phyloP scores from a whole-genome alignment of 2,113 vertebrate species.

The Theristicus caerulescens region DNA sequence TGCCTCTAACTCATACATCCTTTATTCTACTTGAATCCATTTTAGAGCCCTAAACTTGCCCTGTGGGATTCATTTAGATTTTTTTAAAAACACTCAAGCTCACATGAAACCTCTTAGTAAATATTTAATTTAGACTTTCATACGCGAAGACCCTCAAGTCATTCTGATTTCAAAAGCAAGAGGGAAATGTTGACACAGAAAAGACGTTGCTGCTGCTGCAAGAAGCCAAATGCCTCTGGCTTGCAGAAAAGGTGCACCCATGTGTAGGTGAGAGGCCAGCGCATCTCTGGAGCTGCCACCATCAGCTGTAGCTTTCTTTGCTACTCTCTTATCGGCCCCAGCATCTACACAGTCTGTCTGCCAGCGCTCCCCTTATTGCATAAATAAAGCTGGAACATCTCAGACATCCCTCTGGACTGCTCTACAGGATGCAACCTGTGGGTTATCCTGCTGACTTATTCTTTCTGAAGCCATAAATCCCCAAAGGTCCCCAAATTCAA shows the following conservation, averaged over 20 bases:
- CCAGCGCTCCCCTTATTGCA: not conserved
- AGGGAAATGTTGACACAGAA: not conserved
- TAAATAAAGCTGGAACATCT: not conserved
- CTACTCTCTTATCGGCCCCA: not conserved
- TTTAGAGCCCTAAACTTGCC: not conserved
- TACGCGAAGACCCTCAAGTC: not conserved
- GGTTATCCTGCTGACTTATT: not conserved
- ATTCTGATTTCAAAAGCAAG: not conserved
- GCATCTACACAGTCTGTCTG: not conserved
- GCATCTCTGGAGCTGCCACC: not conserved
- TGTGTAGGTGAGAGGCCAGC: not conserved
- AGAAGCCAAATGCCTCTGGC: not conserved
- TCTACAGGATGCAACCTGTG: not conserved
- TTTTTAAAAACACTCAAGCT: not conserved
- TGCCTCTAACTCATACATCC: not conserved
- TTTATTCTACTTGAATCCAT: not conserved
- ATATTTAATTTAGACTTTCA: not conserved
- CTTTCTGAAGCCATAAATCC: not conserved
- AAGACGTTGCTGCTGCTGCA: not conserved
- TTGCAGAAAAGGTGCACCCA: not conserved
- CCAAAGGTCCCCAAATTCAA: not conserved
- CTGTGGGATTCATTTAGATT: not conserved
- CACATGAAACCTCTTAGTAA: conserved; percentile 8
- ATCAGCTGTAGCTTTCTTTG: not conserved
- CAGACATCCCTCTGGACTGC: not conserved